Percentiles rank a stretch among this genome's conserved stretches.
These are phyloP conservation scores for Cataglyphis altisquamis DNA, from an alignment of 2,888 invertebrate genomes.

Conservation along the genomic window DNA sequence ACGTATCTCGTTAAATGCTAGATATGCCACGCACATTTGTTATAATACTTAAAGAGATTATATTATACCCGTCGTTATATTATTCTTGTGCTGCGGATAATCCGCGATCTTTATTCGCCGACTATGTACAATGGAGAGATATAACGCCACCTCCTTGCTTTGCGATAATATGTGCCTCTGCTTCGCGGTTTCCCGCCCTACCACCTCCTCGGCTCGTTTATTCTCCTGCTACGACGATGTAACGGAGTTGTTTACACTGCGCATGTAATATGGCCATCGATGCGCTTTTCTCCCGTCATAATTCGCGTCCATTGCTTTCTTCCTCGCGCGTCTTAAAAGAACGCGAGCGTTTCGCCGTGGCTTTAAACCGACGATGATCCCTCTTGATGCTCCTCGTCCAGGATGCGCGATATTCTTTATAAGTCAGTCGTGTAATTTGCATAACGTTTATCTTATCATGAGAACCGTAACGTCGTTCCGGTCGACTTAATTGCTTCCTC, in stretches of 20 bases:
- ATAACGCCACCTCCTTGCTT: conserved; percentile 80
- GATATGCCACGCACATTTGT: neutral
- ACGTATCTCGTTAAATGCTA: neutral
- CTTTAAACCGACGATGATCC: neutral
- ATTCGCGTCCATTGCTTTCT: neutral
- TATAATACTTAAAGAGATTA: neutral
- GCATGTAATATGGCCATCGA: conserved; percentile 84
- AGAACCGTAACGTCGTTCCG: neutral
- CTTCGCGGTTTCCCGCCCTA: conserved; percentile 84
- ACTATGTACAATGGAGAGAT: conserved; percentile 49
- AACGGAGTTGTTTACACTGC: conserved; percentile 86
- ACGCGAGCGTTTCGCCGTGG: neutral
- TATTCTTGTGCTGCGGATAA: neutral
- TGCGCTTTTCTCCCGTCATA: conserved; percentile 47
- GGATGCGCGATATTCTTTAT: neutral
- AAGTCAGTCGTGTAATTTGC: conserved; percentile 28
- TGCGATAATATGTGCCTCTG: conserved; percentile 83
- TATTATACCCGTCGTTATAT: too few species aligned
- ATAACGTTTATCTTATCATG: neutral
- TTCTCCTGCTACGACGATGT: conserved; percentile 85
- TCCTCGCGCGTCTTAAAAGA: neutral
- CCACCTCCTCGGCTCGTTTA: conserved; percentile 82
- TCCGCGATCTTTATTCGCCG: neutral
- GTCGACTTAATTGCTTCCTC: neutral
- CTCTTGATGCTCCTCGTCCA: neutral